Evolutionary conservation across 2,113 vertebrate species (phyloP).

Genomic region (Petrocephalus microphthalmus): DNA sequence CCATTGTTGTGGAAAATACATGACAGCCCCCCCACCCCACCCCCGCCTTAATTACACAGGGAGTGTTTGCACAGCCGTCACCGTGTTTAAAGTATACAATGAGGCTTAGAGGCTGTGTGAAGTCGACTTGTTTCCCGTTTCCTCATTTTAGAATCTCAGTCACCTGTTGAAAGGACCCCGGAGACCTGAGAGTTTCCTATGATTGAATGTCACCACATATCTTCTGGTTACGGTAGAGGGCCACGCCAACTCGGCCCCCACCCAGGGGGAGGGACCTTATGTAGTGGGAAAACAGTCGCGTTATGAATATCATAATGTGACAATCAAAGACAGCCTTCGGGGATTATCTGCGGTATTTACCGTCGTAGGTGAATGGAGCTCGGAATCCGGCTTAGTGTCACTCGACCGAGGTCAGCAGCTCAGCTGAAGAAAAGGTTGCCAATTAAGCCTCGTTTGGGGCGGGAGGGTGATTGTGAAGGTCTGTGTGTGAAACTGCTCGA

Average conservation of each 20-base stretch:
- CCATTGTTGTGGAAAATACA: constrained; percentile 60
- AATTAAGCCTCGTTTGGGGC: background rate
- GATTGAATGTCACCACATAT: constrained; percentile 9
- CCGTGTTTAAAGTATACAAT: constrained; percentile 43
- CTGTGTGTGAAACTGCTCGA: background rate
- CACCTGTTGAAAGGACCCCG: constrained; percentile 41
- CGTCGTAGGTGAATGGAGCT: constrained; percentile 23
- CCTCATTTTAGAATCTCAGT: constrained; percentile 37
- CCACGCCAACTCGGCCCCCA: background rate
- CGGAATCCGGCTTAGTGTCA: constrained; percentile 25
- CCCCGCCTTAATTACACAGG: constrained; percentile 47
- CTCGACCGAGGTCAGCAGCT: constrained; percentile 13
- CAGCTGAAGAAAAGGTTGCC: background rate
- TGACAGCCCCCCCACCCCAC: constrained; percentile 40
- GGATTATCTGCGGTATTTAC: constrained; percentile 20
- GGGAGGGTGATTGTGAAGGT: constrained; percentile 6
- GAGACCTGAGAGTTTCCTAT: constrained; percentile 9
- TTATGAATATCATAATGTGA: constrained; percentile 23
- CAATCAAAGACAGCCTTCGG: constrained; percentile 8
- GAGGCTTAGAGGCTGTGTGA: constrained; percentile 39
- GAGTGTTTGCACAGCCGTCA: constrained; percentile 58
- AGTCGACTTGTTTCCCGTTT: constrained; percentile 37
- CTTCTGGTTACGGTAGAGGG: background rate
- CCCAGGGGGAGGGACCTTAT: background rate
- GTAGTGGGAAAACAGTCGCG: background rate